These are phyloP conservation scores for Ctenopoma kingsleyae DNA, from an alignment of 2,797 vertebrate species.

Conservation along the genomic window DNA sequence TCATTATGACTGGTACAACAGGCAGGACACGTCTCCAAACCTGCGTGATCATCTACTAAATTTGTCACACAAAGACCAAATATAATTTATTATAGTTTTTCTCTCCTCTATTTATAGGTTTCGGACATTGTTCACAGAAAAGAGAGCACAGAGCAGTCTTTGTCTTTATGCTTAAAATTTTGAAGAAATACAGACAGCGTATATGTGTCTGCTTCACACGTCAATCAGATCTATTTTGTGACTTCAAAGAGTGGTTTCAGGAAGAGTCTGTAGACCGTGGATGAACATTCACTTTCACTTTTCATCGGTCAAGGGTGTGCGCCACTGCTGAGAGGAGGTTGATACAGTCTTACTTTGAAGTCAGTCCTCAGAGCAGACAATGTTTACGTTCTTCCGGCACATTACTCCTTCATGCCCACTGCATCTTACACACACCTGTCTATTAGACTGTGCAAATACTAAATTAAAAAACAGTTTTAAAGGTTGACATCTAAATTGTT, in stretches of 20 bases:
- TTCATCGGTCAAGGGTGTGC: slow-evolving; percentile 70
- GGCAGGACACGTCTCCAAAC: too few relatives aligned
- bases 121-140: not conserved
- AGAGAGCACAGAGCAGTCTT: not conserved
- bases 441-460: not conserved
- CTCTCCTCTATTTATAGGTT: not conserved
- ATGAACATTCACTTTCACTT: slow-evolving; percentile 76
- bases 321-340: slow-evolving; percentile 64
- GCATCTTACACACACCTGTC: slow-evolving; percentile 10
- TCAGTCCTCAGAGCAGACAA: slow-evolving; percentile 69
- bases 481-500: not conserved
- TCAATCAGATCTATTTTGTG: slow-evolving; percentile 72
- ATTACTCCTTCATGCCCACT: slow-evolving; percentile 19
- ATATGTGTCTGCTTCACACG: slow-evolving; percentile 36
- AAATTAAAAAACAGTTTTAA: too few relatives aligned
- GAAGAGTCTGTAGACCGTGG: slow-evolving; percentile 67
- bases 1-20: not conserved
- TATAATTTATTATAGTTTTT: not conserved
- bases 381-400: slow-evolving; percentile 66
- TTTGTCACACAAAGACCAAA: slow-evolving; percentile 6
- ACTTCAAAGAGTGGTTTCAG: slow-evolving; percentile 69
- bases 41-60: not conserved
- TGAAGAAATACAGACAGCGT: not conserved
- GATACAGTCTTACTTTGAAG: slow-evolving; percentile 73
- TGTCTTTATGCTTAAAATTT: not conserved